Base-by-base conservation (phyloP, 1,140 invertebrate genomes). In the Acromyrmex charruanus region DNA sequence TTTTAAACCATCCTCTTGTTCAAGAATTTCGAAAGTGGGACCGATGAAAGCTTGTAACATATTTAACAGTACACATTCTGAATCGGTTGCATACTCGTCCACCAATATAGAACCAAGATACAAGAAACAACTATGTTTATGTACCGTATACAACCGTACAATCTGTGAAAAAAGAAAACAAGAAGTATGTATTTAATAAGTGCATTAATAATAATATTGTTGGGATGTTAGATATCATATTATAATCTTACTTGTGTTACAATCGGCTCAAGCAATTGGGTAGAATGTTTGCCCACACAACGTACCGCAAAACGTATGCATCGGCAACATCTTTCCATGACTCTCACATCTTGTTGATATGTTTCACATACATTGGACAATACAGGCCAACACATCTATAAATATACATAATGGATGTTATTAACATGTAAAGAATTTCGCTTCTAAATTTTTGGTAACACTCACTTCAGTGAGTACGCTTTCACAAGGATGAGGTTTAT, bases 41-140 rank as follows among this genome's bases (percentile, higher is more conserved):
- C 96, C 96, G 91, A 99, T 97, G 92, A 99, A 97, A 59, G 97
- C 98, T 95, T 98, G 96, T 89, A 99, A 95, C 98, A 99, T 99
- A 88, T 97, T 96, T 51, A 99, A 93, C 3, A 99, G 95, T 10
- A 97, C 96, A 93, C 98, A 98, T 7, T 96, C 96, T 0, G 95
- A 93, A 91, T 97, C 97, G 1, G 94, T 94, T 2, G 97, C 98
- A 94, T 99, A 99, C 95, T 99, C 99, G 95, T 99, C 99, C 14
- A 99, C 99, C 63, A 99, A 95, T 92, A 99, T 99, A 88, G 98
- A 99, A 9, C 98, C 98, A 71, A 99, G 96, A 94, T 99, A 99
- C 3, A 99, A 96, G 93, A 99, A 98, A 95, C 99, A 99, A 74
- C 98, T 99, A 95, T 99, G 99, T 88, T 98, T 97, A 94, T 98